Conservation (phyloP, 2,888 invertebrate species). For the Caenorhabditis angaria region DNA sequence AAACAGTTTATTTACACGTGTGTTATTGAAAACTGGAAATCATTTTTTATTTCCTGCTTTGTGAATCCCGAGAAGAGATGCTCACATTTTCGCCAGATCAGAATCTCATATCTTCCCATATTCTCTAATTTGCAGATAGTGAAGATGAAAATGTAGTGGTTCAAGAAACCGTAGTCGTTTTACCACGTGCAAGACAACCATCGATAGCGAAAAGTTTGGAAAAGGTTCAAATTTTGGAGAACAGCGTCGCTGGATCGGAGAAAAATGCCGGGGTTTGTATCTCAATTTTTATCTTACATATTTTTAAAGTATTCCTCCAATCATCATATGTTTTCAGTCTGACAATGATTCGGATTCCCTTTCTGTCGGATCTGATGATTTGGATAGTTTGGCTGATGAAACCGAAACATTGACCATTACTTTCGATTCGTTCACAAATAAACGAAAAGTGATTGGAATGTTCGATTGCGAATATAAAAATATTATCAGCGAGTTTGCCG, state of each 20-base stretch:
- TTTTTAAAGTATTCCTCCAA: no score
- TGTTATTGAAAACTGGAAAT: no score
- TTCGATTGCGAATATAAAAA: conserved; percentile 63
- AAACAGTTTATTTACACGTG: no score
- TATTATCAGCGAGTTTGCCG: conserved; percentile 70
- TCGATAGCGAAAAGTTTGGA: conserved; percentile 61
- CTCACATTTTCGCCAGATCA: no score
- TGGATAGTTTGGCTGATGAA: conserved; percentile 42
- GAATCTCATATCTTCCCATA: no score
- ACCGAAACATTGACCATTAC: conserved; percentile 49
- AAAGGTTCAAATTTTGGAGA: conserved; percentile 57
- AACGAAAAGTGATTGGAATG: conserved; percentile 52
- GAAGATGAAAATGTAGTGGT: conserved; percentile 57
- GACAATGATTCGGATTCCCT: conserved; percentile 50
- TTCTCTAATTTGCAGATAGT: conserved; percentile 46
- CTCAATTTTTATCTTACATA: no score
- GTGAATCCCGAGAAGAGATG: no score
- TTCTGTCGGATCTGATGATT: conserved; percentile 44
- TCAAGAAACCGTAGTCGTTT: conserved; percentile 56
- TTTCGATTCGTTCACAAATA: conserved; percentile 45
- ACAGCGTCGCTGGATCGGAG: conserved; percentile 50
- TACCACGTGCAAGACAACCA: conserved; percentile 53
- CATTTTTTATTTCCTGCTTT: no score
- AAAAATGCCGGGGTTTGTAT: conserved; percentile 36
- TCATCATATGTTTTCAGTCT: no score